phyloP scores from a whole-genome alignment of 2,888 invertebrate species.

The Ophion obscuratus region DNA sequence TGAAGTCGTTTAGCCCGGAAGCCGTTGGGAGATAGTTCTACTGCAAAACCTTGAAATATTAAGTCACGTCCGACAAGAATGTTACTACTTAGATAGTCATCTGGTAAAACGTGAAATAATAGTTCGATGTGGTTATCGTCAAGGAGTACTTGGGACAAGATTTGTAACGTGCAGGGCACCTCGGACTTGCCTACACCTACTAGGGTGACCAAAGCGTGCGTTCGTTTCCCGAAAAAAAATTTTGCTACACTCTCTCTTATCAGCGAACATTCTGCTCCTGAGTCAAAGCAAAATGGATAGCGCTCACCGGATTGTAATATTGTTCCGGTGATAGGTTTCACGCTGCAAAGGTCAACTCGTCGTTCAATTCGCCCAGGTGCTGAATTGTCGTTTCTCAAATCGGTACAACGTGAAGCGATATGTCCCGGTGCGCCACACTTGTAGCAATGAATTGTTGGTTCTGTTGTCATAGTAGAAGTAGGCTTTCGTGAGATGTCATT shows the following conservation, averaged over 20 bases:
- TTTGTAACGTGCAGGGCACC: background rate
- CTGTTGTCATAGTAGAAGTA: background rate
- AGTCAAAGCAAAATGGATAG: too few species aligned
- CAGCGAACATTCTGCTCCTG: too few species aligned
- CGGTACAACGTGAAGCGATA: constrained; percentile 18
- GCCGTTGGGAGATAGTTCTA: background rate
- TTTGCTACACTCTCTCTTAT: too few species aligned
- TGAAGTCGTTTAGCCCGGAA: background rate
- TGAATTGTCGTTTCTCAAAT: background rate
- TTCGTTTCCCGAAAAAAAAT: constrained; percentile 3
- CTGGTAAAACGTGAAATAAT: constrained; percentile 30
- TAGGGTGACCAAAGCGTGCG: constrained; percentile 14
- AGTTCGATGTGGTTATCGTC: constrained; percentile 11
- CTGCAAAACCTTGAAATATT: constrained; percentile 11
- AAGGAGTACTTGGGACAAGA: background rate
- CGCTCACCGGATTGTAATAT: too few species aligned
- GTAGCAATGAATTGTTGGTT: constrained; percentile 14
- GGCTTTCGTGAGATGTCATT: background rate
- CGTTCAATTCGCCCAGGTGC: constrained; percentile 18
- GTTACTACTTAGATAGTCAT: constrained; percentile 12
- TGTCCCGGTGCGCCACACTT: constrained; percentile 35
- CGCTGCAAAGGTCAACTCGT: constrained; percentile 21
- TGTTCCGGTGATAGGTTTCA: background rate
- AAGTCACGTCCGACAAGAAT: constrained; percentile 25
- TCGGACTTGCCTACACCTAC: background rate